phyloP scores from a whole-genome alignment of 2,888 invertebrate genomes.

The Conchocele bisecta region DNA sequence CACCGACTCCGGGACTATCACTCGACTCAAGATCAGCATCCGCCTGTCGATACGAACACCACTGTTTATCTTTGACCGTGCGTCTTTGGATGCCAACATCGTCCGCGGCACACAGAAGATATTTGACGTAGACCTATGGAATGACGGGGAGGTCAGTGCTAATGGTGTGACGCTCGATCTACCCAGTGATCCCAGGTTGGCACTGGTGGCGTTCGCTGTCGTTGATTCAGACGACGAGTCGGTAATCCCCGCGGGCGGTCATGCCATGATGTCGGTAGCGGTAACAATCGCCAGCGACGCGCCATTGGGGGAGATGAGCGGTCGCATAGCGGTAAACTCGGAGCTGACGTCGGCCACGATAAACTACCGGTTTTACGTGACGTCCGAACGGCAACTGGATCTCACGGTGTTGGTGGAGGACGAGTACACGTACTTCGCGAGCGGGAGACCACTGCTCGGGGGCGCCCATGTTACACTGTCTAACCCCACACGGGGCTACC shows the following conservation, averaged over 20 bases:
- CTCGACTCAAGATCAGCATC: constrained; percentile 33
- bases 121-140: constrained; percentile 53
- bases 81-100: constrained; percentile 23
- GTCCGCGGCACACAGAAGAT: constrained; percentile 38
- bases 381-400: constrained; percentile 48
- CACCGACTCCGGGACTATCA: constrained; percentile 29
- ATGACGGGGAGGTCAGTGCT: constrained; percentile 58
- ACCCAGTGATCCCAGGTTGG: constrained; percentile 52
- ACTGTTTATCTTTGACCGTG: constrained; percentile 19
- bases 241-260: constrained; percentile 28
- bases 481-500: constrained; percentile 47
- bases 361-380: constrained; percentile 49
- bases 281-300: constrained; percentile 33
- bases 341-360: constrained; percentile 30
- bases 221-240: not conserved
- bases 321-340: constrained; percentile 45
- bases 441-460: constrained; percentile 56
- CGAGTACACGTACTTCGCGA: constrained; percentile 71
- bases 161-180: constrained; percentile 42
- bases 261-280: constrained; percentile 45
- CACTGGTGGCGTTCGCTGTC: constrained; percentile 52
- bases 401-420: constrained; percentile 64
- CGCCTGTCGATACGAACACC: constrained; percentile 41
- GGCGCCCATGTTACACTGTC: constrained; percentile 56
- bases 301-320: constrained; percentile 54